These are phyloP conservation scores for Psilopsiagon aymara DNA, from an alignment of 2,113 vertebrate species.

Conservation along the genomic window DNA sequence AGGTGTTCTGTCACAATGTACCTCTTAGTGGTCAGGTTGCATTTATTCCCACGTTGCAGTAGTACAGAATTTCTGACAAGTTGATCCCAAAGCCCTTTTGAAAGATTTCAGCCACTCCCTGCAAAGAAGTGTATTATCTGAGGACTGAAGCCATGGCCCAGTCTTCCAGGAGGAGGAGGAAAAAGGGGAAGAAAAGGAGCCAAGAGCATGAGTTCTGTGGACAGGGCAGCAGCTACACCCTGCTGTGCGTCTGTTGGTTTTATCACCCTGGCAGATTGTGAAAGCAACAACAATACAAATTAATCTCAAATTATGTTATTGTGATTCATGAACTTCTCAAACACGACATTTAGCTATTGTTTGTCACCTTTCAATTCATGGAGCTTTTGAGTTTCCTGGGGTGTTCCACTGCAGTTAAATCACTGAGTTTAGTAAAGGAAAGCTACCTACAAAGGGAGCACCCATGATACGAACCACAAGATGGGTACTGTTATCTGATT, in stretches of 20 bases:
- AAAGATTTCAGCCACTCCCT: neutral
- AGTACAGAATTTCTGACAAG: neutral
- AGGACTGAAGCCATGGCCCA: fast-evolving
- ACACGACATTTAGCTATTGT: neutral
- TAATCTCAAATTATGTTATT: neutral
- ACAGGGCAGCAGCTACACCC: neutral
- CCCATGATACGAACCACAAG: no score
- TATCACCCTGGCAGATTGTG: neutral
- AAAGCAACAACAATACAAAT: neutral
- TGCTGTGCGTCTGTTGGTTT: fast-evolving
- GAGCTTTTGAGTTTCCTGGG: neutral
- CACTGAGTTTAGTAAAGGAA: neutral
- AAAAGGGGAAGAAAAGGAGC: neutral
- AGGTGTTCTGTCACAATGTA: neutral
- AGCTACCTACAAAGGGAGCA: neutral
- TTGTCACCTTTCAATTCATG: neutral
- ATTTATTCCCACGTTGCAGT: neutral
- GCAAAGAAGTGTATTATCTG: neutral
- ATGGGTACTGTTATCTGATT: neutral
- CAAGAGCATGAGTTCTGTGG: neutral
- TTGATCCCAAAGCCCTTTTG: neutral
- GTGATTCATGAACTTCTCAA: neutral
- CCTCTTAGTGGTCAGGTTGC: neutral
- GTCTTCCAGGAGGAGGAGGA: neutral
- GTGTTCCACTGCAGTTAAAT: neutral